phyloP scores from a whole-genome alignment of 2,113 vertebrate species.

The Bostrychus sinensis region DNA sequence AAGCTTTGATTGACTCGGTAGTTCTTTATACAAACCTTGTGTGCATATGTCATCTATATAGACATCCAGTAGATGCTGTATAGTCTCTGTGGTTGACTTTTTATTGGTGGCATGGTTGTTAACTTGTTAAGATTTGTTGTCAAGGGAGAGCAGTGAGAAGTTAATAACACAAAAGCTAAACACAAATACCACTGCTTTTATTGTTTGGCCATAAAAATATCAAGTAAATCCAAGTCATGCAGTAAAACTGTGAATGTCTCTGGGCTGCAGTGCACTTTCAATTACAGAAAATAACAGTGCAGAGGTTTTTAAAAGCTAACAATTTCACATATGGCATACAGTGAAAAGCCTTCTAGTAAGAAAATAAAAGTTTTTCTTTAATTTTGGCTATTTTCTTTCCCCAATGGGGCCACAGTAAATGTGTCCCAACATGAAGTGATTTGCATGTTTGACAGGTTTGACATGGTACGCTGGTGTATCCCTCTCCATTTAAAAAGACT shows the following conservation, averaged over 20 bases:
- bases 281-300: background rate
- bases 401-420: too few relatives aligned
- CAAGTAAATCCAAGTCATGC: slow-evolving; percentile 6
- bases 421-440: too few relatives aligned
- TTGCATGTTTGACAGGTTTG: too few relatives aligned
- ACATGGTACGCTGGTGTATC: too few relatives aligned
- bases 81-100: slow-evolving; percentile 10
- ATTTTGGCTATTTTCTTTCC: too few relatives aligned
- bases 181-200: slow-evolving; percentile 10
- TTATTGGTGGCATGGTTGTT: slow-evolving; percentile 16
- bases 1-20: slow-evolving; percentile 41
- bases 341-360: too few relatives aligned
- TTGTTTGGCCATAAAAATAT: slow-evolving; percentile 24
- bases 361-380: too few relatives aligned
- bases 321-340: background rate
- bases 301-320: background rate
- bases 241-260: slow-evolving; percentile 5
- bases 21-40: slow-evolving; percentile 33
- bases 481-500: too few relatives aligned
- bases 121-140: slow-evolving; percentile 34
- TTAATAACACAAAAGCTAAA: slow-evolving; percentile 17
- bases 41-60: slow-evolving; percentile 1
- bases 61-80: slow-evolving; percentile 4
- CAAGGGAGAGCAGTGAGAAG: slow-evolving; percentile 12
- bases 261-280: background rate